phyloP scores from a whole-genome alignment of 2,113 vertebrate genomes.

The Stomatorhinus ivindoensis region DNA sequence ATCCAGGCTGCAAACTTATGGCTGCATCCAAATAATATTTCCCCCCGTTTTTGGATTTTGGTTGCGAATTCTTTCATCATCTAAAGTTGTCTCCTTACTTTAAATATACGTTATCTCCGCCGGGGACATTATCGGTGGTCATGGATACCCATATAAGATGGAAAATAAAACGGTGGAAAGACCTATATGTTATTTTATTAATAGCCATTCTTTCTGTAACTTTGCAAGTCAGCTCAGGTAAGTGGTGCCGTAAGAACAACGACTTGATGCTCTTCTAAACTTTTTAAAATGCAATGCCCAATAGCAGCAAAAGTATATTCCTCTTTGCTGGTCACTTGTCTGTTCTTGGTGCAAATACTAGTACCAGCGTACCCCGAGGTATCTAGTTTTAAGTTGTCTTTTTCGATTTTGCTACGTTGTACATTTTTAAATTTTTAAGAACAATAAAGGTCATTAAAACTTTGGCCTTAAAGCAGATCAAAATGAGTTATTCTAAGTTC shows the following conservation, averaged over 20 bases:
- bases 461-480: not conserved
- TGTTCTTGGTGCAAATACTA: not conserved
- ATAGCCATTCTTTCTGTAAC: constrained; percentile 60
- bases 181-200: constrained; percentile 53
- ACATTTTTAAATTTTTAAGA: not conserved
- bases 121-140: constrained; percentile 57
- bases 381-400: not conserved
- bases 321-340: not conserved
- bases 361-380: not conserved
- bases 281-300: not conserved
- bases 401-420: not conserved
- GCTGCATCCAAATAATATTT: constrained; percentile 60
- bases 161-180: constrained; percentile 71
- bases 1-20: constrained; percentile 52
- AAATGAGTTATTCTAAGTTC: not conserved
- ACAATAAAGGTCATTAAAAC: not conserved
- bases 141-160: constrained; percentile 72
- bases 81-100: constrained; percentile 40
- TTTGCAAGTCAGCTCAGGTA: constrained; percentile 64
- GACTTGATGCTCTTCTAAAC: not conserved
- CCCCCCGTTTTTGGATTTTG: constrained; percentile 45
- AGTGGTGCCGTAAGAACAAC: constrained; percentile 34
- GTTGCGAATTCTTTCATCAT: constrained; percentile 41
- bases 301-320: not conserved
- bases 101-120: constrained; percentile 46